Base-by-base conservation (phyloP, 2,113 vertebrate species). In the Cryptotis parvus region DNA sequence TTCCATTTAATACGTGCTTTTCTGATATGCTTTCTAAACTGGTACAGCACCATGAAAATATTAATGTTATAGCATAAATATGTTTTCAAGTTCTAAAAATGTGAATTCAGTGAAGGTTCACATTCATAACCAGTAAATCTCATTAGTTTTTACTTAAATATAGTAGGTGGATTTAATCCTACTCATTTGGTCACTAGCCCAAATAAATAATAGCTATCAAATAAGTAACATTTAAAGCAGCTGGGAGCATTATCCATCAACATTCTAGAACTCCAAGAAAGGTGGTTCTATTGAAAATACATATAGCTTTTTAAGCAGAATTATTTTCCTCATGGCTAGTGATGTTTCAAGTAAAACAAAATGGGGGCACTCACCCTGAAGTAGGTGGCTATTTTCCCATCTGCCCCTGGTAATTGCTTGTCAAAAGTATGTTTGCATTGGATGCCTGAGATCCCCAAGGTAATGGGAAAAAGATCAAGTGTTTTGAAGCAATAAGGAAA, bases 271-370 rank as follows among this genome's bases (percentile, higher is more conserved):
- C 93, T 92, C 74, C 90, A 76, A 90, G 35, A 92, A 96, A 95
- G 83, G 93, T 90, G 95, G 88, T 93, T 68, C 93, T 82, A 92
- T 91, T 93, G 95, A 95, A 96, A 95, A 96, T 92, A 86, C 90
- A 97, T 93, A 96, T 94, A 97, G 94, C 93, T 97, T 96, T 96
- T 95, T 94, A 97, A 96, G 93, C 66, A 96, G 92, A 94, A 92
- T 94, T 95, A 94, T 96, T 96, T 96, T 96, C 93, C 89, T 95
- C 88, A 94, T 94, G 96, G 94, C 83, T 95, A 96, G 94, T 89
- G 95, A 96, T 95, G 92, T 97, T 97, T 96, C 90, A 89, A 94
- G 93, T 94, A 93, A 97, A 96, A 94, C 94, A 96, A 96, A 97
- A 96, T 94, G 96, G 95, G 95, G 93, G 86, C 91, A 95, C 83